phyloP scores from a whole-genome alignment of 2,113 vertebrate species.

The Myotis yumanensis region DNA sequence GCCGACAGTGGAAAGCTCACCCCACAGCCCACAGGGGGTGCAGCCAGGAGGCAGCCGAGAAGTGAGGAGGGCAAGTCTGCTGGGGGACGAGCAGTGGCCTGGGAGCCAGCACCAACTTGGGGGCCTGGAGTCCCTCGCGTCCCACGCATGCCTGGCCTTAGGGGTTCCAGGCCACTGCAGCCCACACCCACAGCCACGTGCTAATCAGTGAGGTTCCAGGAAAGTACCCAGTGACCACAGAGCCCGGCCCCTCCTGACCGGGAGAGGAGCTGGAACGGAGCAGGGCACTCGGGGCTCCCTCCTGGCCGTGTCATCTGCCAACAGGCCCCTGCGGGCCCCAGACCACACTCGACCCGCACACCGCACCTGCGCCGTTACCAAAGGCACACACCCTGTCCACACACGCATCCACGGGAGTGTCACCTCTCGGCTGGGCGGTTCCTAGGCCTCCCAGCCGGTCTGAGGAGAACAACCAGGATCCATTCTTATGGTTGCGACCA shows the following conservation, averaged over 20 bases:
- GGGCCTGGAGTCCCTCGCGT: not conserved
- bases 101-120: not conserved
- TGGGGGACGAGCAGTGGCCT: not conserved
- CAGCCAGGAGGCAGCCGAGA: not conserved
- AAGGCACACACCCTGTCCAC: not conserved
- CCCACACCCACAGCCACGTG: not conserved
- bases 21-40: not conserved
- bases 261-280: not conserved
- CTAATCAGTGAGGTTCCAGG: not conserved
- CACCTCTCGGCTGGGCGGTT: not conserved
- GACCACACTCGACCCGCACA: fast-evolving
- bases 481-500: not conserved
- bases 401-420: fast-evolving
- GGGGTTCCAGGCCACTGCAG: not conserved
- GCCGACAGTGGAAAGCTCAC: not conserved
- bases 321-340: not conserved
- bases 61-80: not conserved
- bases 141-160: not conserved
- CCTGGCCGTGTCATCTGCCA: fast-evolving
- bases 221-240: not conserved
- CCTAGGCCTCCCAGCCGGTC: not conserved
- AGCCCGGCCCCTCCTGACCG: not conserved
- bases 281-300: too few relatives aligned
- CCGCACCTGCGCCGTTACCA: not conserved
- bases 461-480: not conserved